Evolutionary conservation across 2,797 vertebrate species (phyloP).

Genomic region (Scolopax rusticola): DNA sequence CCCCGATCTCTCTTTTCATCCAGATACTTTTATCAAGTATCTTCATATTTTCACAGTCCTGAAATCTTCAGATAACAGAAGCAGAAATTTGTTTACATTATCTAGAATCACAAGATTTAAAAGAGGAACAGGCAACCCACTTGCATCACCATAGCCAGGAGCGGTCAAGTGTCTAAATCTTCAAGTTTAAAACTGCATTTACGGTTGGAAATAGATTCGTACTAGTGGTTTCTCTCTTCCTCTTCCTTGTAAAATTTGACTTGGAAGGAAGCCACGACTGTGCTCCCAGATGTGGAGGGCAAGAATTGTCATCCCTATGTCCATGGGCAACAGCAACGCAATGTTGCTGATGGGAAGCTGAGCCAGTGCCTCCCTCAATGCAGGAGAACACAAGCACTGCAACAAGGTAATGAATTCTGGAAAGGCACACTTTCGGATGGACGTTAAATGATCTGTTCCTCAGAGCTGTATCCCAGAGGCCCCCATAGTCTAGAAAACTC

Average conservation of each 20-base stretch:
- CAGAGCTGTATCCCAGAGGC: neutral
- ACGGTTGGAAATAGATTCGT: neutral
- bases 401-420: neutral
- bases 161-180: neutral
- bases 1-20: neutral
- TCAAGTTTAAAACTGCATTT: neutral
- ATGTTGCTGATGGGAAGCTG: neutral
- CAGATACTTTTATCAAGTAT: constrained; percentile 1
- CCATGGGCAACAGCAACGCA: rapidly evolving
- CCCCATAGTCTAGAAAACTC: neutral
- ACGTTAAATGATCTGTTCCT: neutral
- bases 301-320: neutral
- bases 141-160: neutral
- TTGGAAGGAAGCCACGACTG: neutral
- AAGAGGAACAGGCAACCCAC: rapidly evolving
- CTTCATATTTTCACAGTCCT: neutral
- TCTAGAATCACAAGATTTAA: neutral
- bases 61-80: neutral
- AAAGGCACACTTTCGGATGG: neutral
- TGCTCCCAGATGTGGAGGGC: neutral
- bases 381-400: neutral
- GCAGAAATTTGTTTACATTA: neutral
- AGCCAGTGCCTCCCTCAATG: neutral
- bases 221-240: neutral
- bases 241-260: neutral